These are phyloP conservation scores for Drosophila mettleri DNA, from an alignment of 2,888 invertebrate genomes.

Conservation along the genomic window DNA sequence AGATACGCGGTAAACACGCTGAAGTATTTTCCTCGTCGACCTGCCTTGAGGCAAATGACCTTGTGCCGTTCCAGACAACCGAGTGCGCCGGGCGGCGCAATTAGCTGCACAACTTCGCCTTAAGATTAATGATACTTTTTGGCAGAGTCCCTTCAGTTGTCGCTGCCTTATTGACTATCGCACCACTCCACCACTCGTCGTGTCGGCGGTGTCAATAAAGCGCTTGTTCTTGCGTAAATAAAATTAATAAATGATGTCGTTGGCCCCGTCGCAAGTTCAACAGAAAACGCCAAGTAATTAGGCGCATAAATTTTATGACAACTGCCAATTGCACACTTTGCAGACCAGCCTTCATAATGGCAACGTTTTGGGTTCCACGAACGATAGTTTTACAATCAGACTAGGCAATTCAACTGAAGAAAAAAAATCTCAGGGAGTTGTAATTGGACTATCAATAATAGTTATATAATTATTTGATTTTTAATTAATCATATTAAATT, in stretches of 20 bases:
- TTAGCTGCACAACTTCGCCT: conserved; percentile 75
- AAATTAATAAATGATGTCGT: conserved; percentile 74
- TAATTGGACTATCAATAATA: neutral
- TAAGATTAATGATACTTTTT: conserved; percentile 71
- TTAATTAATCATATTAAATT: too few species aligned
- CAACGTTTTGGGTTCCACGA: neutral
- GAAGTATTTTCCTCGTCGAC: conserved; percentile 10
- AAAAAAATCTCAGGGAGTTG: too few species aligned
- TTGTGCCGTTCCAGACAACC: conserved; percentile 54
- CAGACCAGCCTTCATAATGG: conserved; percentile 6
- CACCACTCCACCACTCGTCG: conserved; percentile 10
- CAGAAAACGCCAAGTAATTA: conserved; percentile 70
- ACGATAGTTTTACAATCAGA: neutral
- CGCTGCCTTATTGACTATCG: conserved; percentile 61
- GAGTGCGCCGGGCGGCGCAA: conserved; percentile 63
- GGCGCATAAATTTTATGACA: conserved; percentile 69
- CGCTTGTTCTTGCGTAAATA: conserved; percentile 64
- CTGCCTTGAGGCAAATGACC: conserved; percentile 53
- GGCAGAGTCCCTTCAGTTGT: conserved; percentile 56
- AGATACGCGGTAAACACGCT: conserved; percentile 19
- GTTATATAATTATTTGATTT: too few species aligned
- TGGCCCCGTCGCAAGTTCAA: conserved; percentile 35
- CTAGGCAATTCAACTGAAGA: too few species aligned
- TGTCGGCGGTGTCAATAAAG: conserved; percentile 71
- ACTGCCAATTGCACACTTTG: conserved; percentile 48